A percentile compares a stretch with the other conserved stretches of the same genome.
These are phyloP conservation scores for Sander vitreus DNA, from an alignment of 2,113 vertebrate species.

Conservation along the genomic window DNA sequence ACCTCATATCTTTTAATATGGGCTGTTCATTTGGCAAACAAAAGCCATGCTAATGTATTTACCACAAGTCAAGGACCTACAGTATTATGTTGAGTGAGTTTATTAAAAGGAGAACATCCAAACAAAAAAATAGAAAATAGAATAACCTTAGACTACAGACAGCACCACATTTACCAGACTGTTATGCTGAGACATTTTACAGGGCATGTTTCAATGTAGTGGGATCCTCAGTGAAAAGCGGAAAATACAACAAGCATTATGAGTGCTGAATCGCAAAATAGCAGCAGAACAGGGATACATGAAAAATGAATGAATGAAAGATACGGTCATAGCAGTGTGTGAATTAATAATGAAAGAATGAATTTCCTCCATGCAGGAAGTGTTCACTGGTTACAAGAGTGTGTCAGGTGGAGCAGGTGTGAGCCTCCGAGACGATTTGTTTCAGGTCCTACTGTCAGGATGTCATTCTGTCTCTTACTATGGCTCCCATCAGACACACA, in stretches of 20 bases:
- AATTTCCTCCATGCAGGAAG: conserved; percentile 44
- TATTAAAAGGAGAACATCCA: conserved; percentile 51
- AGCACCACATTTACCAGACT: conserved; percentile 17
- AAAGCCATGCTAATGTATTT: conserved; percentile 59
- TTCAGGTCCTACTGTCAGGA: conserved; percentile 15
- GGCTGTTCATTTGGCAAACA: conserved; percentile 51
- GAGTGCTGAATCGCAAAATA: conserved; percentile 56
- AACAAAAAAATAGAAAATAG: conserved; percentile 11
- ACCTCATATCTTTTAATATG: conserved; percentile 53
- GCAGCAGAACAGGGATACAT: conserved; percentile 49
- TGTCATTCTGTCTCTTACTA: neutral
- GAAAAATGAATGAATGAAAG: conserved; percentile 67
- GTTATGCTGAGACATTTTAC: conserved; percentile 19
- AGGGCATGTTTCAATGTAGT: conserved; percentile 4
- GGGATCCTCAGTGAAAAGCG: conserved; percentile 12
- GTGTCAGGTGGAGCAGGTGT: conserved; percentile 33
- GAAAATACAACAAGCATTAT: conserved; percentile 28
- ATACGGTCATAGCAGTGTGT: conserved; percentile 59
- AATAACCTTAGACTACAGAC: neutral
- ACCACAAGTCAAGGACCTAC: conserved; percentile 38
- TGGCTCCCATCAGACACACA: conserved; percentile 10
- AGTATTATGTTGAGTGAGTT: conserved; percentile 19
- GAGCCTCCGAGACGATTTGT: neutral
- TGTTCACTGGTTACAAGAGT: conserved; percentile 32
- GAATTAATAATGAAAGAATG: conserved; percentile 70